Evolutionary conservation across 2,888 invertebrate species (phyloP), one percentile per base, ranked within the genome.

Genomic region (Lasius platythorax): DNA sequence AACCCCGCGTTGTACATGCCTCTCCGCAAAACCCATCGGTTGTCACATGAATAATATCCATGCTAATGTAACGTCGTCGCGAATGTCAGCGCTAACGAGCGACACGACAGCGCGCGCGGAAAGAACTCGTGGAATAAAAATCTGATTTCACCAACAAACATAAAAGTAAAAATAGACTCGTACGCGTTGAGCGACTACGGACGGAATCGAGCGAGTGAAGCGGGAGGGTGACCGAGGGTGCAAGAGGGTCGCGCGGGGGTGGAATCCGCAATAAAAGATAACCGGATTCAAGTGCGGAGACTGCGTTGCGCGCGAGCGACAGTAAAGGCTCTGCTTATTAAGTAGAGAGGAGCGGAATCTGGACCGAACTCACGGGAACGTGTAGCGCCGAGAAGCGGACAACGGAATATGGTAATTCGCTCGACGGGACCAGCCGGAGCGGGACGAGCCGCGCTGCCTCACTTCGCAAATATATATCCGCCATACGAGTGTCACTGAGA

Each of bases 371-470:
- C 72, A 68, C 66, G 81, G 37, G 64, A 82, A 86, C 85, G 64
- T 84, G 85, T 86, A 84, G 73, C 46, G 46, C 61, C 23, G 23
- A n/a, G 67, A 23, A 23, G 30, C 78, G 43, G 53, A 68, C 74
- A 84, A 79, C 64, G 86, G 87, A 87, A 87, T 89, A 90, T 89
- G 90, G 87, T 90, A 90, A 90, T 90, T 87, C 83, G 74, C 75
- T 28, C 23, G 63, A 33, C 23, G 61, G 74, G 58, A n/a, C 53
- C 8, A 53, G n/a, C 53, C 61, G 73, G 58, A 50, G 23, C 15
- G 30, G 15, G 46, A 40, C 2, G n/a, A 23, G 33, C 63, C 4
- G 61, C 30, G 73, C 81, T 74, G 82, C 67, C 64, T 75, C 74
- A 76, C 68, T 68, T 28, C 70, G 81, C 88, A 61, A 83, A 86